Conservation (phyloP, 2,113 vertebrate species). For the Poeciliopsis turrubarensis region DNA sequence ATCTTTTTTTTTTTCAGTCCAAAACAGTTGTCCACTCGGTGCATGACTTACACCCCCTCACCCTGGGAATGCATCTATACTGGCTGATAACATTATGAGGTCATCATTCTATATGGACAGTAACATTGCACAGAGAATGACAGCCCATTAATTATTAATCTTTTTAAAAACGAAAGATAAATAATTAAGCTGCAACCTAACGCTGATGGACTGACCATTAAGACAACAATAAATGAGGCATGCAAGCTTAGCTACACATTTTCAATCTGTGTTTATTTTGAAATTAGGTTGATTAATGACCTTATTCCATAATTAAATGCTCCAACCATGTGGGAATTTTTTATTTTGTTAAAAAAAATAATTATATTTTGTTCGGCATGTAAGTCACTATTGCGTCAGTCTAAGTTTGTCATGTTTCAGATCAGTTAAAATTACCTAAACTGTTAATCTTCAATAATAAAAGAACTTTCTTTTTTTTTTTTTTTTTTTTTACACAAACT, state of each 20-base stretch:
- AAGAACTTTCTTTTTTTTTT: too few relatives aligned
- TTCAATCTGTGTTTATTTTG: background rate
- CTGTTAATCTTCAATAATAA: background rate
- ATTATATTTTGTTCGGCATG: background rate
- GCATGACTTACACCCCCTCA: background rate
- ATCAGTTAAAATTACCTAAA: background rate
- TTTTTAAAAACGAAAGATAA: background rate
- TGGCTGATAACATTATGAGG: background rate
- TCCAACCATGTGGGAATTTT: background rate
- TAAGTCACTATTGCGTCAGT: background rate
- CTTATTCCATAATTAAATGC: too few relatives aligned
- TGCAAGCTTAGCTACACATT: background rate
- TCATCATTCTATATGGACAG: background rate
- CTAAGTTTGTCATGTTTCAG: background rate
- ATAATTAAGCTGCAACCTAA: constrained; percentile 17
- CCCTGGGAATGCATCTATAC: background rate
- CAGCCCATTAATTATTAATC: background rate
- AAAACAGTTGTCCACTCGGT: background rate
- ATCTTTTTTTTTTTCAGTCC: too few relatives aligned
- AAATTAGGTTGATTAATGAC: background rate
- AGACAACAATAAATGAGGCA: background rate
- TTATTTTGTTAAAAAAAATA: background rate
- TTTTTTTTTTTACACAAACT: too few relatives aligned
- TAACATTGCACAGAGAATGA: background rate
- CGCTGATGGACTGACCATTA: background rate